Evolutionary conservation across 1,140 invertebrate genomes (phyloP).

Genomic region (Drosophila kohkoa): DNA sequence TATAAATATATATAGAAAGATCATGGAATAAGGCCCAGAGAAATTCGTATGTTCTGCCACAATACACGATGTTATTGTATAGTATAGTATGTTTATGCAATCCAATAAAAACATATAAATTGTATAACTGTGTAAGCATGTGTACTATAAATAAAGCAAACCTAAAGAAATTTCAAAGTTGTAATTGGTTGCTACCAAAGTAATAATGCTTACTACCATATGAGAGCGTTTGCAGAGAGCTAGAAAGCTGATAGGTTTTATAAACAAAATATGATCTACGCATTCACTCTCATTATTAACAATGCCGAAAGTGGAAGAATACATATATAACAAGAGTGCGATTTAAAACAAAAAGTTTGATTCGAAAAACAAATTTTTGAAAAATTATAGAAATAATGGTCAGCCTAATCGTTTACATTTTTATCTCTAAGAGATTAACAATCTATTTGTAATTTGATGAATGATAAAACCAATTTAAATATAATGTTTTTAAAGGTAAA

Average conservation of each 20-base stretch:
- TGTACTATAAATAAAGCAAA: conserved; percentile 68
- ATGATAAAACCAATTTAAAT: conserved; percentile 55
- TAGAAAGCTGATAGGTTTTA: not conserved
- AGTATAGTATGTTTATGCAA: conserved; percentile 13
- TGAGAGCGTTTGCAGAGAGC: not conserved
- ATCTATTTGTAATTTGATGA: conserved; percentile 54
- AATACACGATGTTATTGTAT: conserved; percentile 37
- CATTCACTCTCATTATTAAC: not conserved
- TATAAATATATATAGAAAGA: conserved; percentile 31
- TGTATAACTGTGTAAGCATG: conserved; percentile 43
- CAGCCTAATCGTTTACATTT: conserved; percentile 47
- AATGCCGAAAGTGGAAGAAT: not conserved
- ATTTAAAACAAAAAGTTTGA: conserved; percentile 14
- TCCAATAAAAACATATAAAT: conserved; percentile 43
- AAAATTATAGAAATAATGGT: conserved; percentile 44
- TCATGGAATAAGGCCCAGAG: conserved; percentile 16
- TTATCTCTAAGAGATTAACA: conserved; percentile 56
- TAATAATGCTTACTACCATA: not conserved
- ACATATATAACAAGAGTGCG: not conserved
- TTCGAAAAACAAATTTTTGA: conserved; percentile 23
- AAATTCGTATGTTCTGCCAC: conserved; percentile 45
- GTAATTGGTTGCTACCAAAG: conserved; percentile 31
- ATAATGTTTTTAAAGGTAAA: conserved; percentile 60
- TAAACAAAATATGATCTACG: not conserved
- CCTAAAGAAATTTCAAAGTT: conserved; percentile 43